These are phyloP conservation scores for Halesus radiatus DNA, from an alignment of 1,140 invertebrate species.

Conservation along the genomic window DNA sequence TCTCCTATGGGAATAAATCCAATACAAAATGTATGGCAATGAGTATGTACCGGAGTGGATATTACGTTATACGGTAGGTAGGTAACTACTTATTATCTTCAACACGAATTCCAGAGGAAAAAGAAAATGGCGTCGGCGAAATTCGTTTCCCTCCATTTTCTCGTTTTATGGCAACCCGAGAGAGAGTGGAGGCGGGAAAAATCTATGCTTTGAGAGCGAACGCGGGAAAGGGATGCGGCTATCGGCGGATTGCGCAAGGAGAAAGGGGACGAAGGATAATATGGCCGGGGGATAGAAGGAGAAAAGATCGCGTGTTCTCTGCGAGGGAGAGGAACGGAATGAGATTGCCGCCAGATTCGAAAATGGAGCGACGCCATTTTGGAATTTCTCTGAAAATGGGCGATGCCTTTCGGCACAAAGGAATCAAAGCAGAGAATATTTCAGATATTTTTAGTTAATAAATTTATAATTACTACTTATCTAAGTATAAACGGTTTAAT, in stretches of 20 bases:
- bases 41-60: too few relatives aligned
- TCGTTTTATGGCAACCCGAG: constrained; percentile 20
- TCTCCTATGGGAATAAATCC: neutral
- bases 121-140: constrained; percentile 33
- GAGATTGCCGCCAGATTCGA: constrained; percentile 20
- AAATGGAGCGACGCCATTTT: constrained; percentile 38
- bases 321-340: constrained; percentile 28
- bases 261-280: neutral
- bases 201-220: constrained; percentile 2
- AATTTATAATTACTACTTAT: too few relatives aligned
- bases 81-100: neutral
- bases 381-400: constrained; percentile 11
- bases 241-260: neutral
- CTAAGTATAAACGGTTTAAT: too few relatives aligned
- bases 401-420: neutral
- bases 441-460: neutral
- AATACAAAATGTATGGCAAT: too few relatives aligned
- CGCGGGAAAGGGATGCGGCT: neutral
- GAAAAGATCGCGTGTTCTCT: constrained; percentile 33
- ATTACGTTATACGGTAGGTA: neutral
- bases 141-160: constrained; percentile 16
- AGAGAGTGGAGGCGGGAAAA: constrained; percentile 25
- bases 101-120: constrained; percentile 9
- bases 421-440: neutral
- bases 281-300: neutral